Conservation (phyloP, 2,113 vertebrate species). For the Pituophis catenifer region DNA sequence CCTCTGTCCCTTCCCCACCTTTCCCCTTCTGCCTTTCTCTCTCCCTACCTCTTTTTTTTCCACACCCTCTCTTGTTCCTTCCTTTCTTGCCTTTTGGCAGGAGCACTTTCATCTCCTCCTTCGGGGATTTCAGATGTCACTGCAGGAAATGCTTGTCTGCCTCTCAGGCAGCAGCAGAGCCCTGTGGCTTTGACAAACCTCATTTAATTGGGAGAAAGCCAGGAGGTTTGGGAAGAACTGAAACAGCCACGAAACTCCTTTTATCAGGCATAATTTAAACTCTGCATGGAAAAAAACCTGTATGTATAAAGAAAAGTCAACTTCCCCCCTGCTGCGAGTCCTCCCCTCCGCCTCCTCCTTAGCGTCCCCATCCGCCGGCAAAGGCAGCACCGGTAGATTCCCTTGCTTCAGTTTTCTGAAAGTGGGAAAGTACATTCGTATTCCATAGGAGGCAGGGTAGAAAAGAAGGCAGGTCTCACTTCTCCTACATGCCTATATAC, state of each 20-base stretch:
- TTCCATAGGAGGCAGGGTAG: constrained; percentile 74
- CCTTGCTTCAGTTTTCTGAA: constrained; percentile 81
- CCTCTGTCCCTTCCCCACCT: constrained; percentile 37
- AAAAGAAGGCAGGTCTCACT: constrained; percentile 69
- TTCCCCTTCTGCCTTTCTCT: constrained; percentile 47
- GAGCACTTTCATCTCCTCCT: constrained; percentile 81
- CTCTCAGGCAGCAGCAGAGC: constrained; percentile 79
- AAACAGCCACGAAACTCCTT: constrained; percentile 83
- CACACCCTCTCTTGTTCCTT: constrained; percentile 43
- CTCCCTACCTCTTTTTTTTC: constrained; percentile 65
- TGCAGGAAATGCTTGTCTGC: constrained; percentile 83
- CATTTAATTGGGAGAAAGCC: constrained; percentile 87
- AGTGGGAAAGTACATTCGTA: constrained; percentile 81
- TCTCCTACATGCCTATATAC: constrained; percentile 34
- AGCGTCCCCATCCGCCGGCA: constrained; percentile 48
- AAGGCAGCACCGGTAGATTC: constrained; percentile 77
- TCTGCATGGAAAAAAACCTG: constrained; percentile 84
- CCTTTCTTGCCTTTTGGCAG: constrained; percentile 64
- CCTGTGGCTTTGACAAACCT: constrained; percentile 88
- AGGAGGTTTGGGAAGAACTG: constrained; percentile 86
- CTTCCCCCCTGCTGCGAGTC: constrained; percentile 77
- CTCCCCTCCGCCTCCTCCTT: constrained; percentile 51
- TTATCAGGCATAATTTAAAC: constrained; percentile 89
- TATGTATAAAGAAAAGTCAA: constrained; percentile 88
- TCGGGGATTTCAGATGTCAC: constrained; percentile 81